Evolutionary conservation across 2,113 vertebrate genomes (phyloP), one percentile per base, ranked within the genome.

Genomic region (Rhipidura dahli): DNA sequence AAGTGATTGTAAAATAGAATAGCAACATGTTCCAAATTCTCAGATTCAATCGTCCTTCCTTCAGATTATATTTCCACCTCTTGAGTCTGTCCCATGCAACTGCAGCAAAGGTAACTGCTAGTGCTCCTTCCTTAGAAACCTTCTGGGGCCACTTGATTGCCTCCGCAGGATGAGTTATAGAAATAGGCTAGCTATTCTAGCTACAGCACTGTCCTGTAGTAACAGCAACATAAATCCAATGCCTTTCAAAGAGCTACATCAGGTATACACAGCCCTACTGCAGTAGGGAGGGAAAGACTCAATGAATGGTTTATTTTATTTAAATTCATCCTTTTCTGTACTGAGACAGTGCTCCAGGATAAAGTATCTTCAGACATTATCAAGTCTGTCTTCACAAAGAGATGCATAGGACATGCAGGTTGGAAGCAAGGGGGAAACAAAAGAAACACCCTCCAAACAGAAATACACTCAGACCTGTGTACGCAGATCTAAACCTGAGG

Each of bases 371-470:
- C 21, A 77, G 42, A 73, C 0, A 1, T 37, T 24, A 33, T 19
- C 20, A 42, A 79, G 45, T 26, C 9, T 61, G 2, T 39, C 28
- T 39, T 71, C 49, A 47, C 6, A 4, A 92, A 54, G n/a, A 70
- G 24, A 35, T 0, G 4, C 8, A 56, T 5, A 60, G 31, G 1
- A 3, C 0, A 0, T 42, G 39, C 26, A 31, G 13, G 13, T 9
- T 75, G 37, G 33, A 30, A 92, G 35, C 1, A 1, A 33, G 21
- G 56, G 16, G 14, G 5, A 49, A 60, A 44, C 1, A 0, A 76
- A 73, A 54, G 20, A 59, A 40, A 44, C 45, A 27, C 6, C 45
- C 5, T 60, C 33, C 4, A 1, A 51, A 87, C 19, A 15, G 15
- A 60, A 77, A 87, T 19, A 47, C 40, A 35, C 13, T 45, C 11